Conservation (phyloP, 2,888 invertebrate genomes). For the Siphlonurus alternatus region DNA sequence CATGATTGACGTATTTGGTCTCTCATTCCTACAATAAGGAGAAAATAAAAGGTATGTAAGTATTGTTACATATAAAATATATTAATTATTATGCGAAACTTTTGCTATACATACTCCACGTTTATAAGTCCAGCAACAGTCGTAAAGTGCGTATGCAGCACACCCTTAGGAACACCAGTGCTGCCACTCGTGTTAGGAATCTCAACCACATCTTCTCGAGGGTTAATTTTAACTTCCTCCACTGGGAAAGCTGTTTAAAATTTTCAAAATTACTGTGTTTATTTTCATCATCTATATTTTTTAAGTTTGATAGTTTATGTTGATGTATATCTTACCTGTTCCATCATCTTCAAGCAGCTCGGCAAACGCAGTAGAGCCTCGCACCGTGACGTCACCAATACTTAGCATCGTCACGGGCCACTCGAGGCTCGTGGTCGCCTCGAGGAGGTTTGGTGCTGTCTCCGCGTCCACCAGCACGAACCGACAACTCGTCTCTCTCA, state of each 20-base stretch:
- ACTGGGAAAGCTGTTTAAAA: not conserved
- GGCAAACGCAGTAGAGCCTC: not conserved
- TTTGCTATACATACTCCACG: not conserved
- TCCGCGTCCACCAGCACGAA: not conserved
- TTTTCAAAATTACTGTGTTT: no score
- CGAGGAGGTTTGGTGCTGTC: not conserved
- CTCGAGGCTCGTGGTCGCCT: not conserved
- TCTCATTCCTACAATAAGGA: not conserved
- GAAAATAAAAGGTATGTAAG: no score
- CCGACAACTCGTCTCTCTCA: not conserved
- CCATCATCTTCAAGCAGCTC: constrained; percentile 1
- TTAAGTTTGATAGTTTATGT: no score
- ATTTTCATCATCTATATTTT: no score
- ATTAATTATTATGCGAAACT: no score
- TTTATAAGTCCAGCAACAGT: not conserved
- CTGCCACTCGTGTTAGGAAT: constrained; percentile 31
- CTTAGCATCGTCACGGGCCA: not conserved
- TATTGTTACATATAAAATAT: no score
- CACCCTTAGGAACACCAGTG: constrained; percentile 21
- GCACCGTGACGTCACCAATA: not conserved
- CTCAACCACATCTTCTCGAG: constrained; percentile 21
- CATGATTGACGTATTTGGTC: no score
- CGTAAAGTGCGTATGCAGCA: constrained; percentile 7
- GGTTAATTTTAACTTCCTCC: constrained; percentile 7
- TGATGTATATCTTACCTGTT: no score